phyloP scores from a whole-genome alignment of 2,113 vertebrate genomes.

The Helogale parvula region DNA sequence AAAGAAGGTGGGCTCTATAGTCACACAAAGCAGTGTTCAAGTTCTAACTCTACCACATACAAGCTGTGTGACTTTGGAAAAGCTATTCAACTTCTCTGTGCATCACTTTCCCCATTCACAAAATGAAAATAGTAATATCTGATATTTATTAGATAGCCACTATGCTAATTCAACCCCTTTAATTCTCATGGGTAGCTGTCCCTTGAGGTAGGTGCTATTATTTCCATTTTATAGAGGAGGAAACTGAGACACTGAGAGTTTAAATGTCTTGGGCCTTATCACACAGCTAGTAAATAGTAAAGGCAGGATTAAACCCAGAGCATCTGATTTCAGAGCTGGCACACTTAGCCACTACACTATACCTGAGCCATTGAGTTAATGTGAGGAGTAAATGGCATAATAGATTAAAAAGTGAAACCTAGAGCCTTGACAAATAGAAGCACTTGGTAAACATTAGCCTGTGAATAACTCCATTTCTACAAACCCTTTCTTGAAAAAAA shows the following conservation, averaged over 20 bases:
- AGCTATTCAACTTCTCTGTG: conserved; percentile 10
- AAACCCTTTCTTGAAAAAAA: conserved; percentile 2
- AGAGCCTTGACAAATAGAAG: not conserved
- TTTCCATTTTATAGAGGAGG: conserved; percentile 25
- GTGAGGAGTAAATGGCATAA: not conserved
- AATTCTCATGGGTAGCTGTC: not conserved
- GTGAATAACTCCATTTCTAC: not conserved
- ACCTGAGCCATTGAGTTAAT: not conserved
- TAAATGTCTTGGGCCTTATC: conserved; percentile 18
- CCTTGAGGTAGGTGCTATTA: not conserved
- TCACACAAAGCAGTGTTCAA: not conserved
- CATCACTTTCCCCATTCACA: not conserved
- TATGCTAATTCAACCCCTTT: not conserved
- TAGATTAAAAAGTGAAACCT: not conserved
- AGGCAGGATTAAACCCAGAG: not conserved
- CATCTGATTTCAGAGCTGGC: not conserved
- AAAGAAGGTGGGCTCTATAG: not conserved
- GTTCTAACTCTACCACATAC: not conserved
- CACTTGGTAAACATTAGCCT: conserved; percentile 5
- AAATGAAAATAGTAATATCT: not conserved
- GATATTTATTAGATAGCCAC: not conserved
- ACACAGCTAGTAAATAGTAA: not conserved
- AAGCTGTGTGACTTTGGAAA: not conserved
- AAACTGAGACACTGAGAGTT: conserved; percentile 11
- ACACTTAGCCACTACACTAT: not conserved